Conservation (phyloP, 1,140 invertebrate genomes). For the Heliconius himera region DNA sequence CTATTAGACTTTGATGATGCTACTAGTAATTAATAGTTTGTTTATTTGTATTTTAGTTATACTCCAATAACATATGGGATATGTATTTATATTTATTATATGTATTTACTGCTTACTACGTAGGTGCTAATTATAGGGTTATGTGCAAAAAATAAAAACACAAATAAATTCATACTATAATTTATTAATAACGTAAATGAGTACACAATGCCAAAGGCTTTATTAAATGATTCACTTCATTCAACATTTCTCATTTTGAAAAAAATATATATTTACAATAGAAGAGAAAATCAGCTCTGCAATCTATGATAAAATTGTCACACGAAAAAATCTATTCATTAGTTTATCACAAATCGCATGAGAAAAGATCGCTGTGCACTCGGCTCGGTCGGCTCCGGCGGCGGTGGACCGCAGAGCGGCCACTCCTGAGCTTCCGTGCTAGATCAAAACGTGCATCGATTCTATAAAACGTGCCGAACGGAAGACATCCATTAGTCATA, state of each 20-base stretch:
- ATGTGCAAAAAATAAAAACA: conserved; percentile 47
- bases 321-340: conserved; percentile 64
- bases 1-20: neutral
- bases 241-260: conserved; percentile 74
- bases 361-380: conserved; percentile 75
- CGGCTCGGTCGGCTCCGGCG: conserved; percentile 53
- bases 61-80: neutral
- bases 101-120: neutral
- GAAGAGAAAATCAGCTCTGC: conserved; percentile 76
- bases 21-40: neutral
- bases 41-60: neutral
- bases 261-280: conserved; percentile 80
- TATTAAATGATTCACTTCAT: conserved; percentile 78
- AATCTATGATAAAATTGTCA: conserved; percentile 74
- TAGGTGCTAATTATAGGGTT: conserved; percentile 2
- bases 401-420: conserved; percentile 49
- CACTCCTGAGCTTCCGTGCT: conserved; percentile 51
- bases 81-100: neutral
- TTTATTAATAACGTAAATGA: conserved; percentile 82
- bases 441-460: conserved; percentile 74
- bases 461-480: conserved; percentile 78
- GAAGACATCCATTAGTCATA: conserved; percentile 78
- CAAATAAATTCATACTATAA: conserved; percentile 74
- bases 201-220: conserved; percentile 80
- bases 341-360: conserved; percentile 76